These are phyloP conservation scores for Cinclus cinclus DNA, from an alignment of 2,113 vertebrate genomes.

Conservation along the genomic window DNA sequence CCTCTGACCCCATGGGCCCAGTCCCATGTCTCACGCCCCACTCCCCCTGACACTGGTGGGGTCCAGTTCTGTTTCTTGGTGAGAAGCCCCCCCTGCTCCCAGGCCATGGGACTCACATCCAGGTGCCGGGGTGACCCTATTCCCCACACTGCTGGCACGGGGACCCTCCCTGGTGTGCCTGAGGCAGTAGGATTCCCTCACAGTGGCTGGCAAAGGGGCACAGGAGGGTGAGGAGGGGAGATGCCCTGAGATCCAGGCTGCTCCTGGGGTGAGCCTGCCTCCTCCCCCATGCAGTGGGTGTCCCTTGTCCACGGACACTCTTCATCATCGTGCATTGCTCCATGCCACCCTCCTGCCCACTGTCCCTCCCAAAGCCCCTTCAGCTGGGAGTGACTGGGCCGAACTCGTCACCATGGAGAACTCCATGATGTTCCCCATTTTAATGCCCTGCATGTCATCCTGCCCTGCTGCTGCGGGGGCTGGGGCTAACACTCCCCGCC, in stretches of 20 bases:
- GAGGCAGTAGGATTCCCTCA: accelerated
- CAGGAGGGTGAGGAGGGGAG: not conserved
- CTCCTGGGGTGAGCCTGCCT: not conserved
- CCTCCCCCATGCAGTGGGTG: accelerated
- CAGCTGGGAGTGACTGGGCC: not conserved
- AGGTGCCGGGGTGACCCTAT: accelerated
- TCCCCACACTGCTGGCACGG: not conserved
- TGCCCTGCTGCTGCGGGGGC: not conserved
- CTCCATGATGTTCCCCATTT: not conserved
- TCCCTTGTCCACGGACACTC: not conserved
- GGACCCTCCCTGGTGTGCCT: not conserved
- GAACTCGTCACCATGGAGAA: not conserved
- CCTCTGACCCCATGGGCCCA: not conserved
- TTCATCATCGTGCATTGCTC: accelerated
- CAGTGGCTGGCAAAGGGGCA: accelerated
- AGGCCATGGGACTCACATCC: accelerated
- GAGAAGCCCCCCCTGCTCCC: not conserved
- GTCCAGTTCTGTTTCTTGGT: not conserved
- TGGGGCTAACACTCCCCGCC: not conserved
- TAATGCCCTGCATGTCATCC: not conserved
- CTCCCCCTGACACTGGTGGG: accelerated
- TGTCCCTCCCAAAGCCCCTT: not conserved
- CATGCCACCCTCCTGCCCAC: not conserved
- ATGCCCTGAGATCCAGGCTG: not conserved
- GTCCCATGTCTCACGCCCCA: too few species aligned